Conservation (phyloP, 2,888 invertebrate species). For the Atrina japonica region DNA sequence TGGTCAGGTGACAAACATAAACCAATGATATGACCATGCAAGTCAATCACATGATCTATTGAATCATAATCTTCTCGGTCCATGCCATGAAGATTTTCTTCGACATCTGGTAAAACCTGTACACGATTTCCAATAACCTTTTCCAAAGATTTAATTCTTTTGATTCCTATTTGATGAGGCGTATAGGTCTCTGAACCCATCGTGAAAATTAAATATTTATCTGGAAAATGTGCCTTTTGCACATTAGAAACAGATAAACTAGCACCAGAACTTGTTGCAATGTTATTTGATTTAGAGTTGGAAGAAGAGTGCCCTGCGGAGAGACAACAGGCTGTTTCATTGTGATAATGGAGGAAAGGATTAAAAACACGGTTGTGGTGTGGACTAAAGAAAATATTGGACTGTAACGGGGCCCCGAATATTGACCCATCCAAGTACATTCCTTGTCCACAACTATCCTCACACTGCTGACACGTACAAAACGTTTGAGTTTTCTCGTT, state of each 20-base stretch:
- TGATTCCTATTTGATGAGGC: slow-evolving; percentile 89
- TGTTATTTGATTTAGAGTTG: neutral
- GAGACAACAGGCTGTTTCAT: too few relatives aligned
- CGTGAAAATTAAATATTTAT: slow-evolving; percentile 90
- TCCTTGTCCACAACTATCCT: slow-evolving; percentile 31
- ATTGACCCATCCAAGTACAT: slow-evolving; percentile 40
- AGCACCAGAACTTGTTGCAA: neutral
- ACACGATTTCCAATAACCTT: slow-evolving; percentile 48
- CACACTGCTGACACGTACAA: slow-evolving; percentile 8
- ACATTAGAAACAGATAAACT: slow-evolving; percentile 9
- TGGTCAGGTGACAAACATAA: slow-evolving; percentile 93
- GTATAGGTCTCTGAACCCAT: slow-evolving; percentile 91
- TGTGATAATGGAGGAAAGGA: too few relatives aligned
- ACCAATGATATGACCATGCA: slow-evolving; percentile 93
- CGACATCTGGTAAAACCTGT: slow-evolving; percentile 65
- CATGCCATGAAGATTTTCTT: slow-evolving; percentile 59
- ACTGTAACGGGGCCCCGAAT: slow-evolving; percentile 36
- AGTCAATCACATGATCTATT: slow-evolving; percentile 90
- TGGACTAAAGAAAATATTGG: slow-evolving; percentile 27
- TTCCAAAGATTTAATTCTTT: slow-evolving; percentile 85
- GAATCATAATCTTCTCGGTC: slow-evolving; percentile 82
- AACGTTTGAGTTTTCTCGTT: too few relatives aligned
- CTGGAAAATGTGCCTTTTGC: slow-evolving; percentile 47
- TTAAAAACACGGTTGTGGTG: slow-evolving; percentile 21
- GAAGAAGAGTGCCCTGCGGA: neutral